phyloP scores from a whole-genome alignment of 2,888 invertebrate genomes.

The Rhyacophila evoluta region DNA sequence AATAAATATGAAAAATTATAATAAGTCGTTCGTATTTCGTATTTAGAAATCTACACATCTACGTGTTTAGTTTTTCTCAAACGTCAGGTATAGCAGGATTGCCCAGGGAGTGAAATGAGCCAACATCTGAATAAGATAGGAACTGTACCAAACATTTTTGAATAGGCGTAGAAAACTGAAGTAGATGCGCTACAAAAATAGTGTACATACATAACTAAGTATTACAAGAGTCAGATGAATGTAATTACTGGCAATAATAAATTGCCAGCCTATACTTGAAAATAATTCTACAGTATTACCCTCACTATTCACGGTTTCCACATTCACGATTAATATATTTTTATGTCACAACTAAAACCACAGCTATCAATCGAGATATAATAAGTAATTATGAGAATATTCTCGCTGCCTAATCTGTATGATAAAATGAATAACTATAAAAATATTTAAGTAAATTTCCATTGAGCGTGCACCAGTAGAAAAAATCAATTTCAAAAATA shows the following conservation, averaged over 20 bases:
- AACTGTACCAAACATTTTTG: constrained; percentile 7
- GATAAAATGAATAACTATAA: no score
- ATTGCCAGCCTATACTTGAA: neutral
- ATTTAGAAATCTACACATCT: neutral
- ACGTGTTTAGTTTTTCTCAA: neutral
- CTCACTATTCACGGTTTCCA: no score
- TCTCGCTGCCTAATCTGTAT: no score
- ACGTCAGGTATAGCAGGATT: neutral
- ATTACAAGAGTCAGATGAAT: neutral
- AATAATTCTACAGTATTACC: neutral
- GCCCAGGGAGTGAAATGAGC: neutral
- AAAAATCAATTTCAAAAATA: no score
- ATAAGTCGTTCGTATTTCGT: neutral
- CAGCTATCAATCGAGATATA: no score
- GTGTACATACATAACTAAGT: neutral
- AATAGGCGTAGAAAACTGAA: neutral
- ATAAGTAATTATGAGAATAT: no score
- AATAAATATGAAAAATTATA: neutral
- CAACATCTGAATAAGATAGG: neutral
- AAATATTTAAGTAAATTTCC: no score
- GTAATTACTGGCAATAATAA: neutral
- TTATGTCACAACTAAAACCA: no score
- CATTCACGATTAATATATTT: no score
- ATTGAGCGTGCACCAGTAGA: no score
- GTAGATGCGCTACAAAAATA: neutral